Base-by-base conservation (phyloP, 2,888 invertebrate species). In the Synergus gifuensis region DNA sequence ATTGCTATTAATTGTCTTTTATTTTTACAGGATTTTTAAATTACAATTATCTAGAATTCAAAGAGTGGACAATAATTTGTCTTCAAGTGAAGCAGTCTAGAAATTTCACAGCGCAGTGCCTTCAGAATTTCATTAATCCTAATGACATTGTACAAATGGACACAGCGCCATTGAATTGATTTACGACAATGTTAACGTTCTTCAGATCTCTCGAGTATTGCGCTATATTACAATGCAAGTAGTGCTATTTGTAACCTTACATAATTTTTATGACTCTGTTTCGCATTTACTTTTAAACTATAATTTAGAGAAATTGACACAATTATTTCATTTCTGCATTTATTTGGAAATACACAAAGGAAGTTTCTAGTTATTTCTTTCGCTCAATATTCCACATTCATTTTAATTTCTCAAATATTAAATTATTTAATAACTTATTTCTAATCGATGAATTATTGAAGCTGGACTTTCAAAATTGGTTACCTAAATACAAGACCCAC, bases 201-300 rank as follows among this genome's bases (percentile, higher is more conserved):
- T 4, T 60, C 60, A 60, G 60, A 60, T 60, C 60, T 22, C 60
- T 60, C 12, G 60, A 60, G 60, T 60, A 60, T 60, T 60, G 22
- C 60, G 22, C 22, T 11, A 18, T 60, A 18, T 60, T 18, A 11
- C 60, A 8, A 54, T 54, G 49, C 16, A 54, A 18, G 18, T 60
- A 60, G 22, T 60, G 22, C 18, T 12, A 14, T 2, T 22, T 60
- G 3, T 4, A 60, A 60, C 11, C 22, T 49, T 49, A 49, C 49
- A 49, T 22, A 3, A 60, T 60, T 60, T 18, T 22, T 60, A 54
- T 16, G 16, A 54, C 49, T 54, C 5, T 4, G 16, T 54, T 54
- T 54, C 16, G 5, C 49, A 54, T 54, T 54, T 54, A 54, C 16
- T 3, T 54, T 16, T 54, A 16, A 16, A 54, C 49, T 54, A 16